A percentile compares a stretch with the other conserved stretches of the same genome.
Evolutionary conservation across 2,113 vertebrate genomes (phyloP).

Genomic region (Pseudorectes ferrugineus): DNA sequence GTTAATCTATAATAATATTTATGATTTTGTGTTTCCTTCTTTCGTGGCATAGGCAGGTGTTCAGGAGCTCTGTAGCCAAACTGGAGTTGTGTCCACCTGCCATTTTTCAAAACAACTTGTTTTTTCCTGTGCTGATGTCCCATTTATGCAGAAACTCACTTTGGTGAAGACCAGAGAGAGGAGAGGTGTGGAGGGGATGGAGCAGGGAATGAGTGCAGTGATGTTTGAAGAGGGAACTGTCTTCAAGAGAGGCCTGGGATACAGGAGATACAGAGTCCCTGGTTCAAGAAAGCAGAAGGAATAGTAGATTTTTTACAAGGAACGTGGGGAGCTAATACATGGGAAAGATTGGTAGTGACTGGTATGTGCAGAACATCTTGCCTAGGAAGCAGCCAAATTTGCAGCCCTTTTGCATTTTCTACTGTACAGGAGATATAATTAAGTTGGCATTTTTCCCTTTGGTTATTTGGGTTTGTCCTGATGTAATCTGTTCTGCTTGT

Average conservation of each 20-base stretch:
- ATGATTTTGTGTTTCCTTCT: not conserved
- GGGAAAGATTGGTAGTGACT: not conserved
- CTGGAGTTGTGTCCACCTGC: not conserved
- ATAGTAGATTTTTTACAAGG: not conserved
- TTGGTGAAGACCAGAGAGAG: not conserved
- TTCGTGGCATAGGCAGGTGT: not conserved
- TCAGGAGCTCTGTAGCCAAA: not conserved
- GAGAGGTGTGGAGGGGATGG: not conserved
- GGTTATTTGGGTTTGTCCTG: not conserved
- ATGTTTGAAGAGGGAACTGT: not conserved
- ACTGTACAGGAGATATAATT: not conserved
- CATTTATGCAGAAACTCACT: not conserved
- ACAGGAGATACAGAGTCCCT: rapidly evolving
- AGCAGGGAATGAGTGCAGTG: not conserved
- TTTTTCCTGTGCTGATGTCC: not conserved
- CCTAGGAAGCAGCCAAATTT: not conserved
- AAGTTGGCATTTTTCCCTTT: not conserved
- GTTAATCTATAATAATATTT: rapidly evolving
- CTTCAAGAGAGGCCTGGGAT: not conserved
- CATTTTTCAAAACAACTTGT: not conserved
- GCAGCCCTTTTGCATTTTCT: not conserved
- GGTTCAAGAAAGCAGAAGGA: not conserved
- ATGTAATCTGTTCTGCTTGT: not conserved
- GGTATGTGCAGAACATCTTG: not conserved
- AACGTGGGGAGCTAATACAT: rapidly evolving